Base-by-base conservation (phyloP, 2,888 invertebrate genomes). In the Nemurella pictetii region DNA sequence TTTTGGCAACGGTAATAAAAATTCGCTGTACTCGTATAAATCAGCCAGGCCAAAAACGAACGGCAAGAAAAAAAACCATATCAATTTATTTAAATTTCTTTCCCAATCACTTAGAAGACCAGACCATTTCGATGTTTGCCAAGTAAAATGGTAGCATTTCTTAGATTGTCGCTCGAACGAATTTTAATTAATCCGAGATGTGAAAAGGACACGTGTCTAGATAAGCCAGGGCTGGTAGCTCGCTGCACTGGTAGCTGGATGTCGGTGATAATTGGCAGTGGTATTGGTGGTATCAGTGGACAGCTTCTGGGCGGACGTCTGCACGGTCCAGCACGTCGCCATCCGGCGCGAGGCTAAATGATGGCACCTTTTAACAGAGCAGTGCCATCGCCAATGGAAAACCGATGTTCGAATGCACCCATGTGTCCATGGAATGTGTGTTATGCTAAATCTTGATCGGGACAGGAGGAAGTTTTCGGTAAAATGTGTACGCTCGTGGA, bases 221-320 rank as follows among this genome's bases (percentile, higher is more conserved):
- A 75, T 75, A 27, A 75, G 55, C 5, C 9, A 2, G 3, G 9
- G 55, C 55, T 12, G 55, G 55, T 20, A 12, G 55, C 15, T 20
- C 55, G 55, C 15, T 15, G 55, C 75, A 3, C 12, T 12, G 28
- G 2, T 25, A 7, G 12, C 28, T 26, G 2, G 75, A 9, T 75
- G 75, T 2, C 75, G 7, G 1, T 25, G 75, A 28, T 75, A 78
- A 78, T 78, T 78, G 78, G 78, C 78, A 2, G 15, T 20, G 55
- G 20, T 55, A 55, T 55, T 20, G 2, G 55, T 20, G 55, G 20
- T 55, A 55, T 55, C 55, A 15, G 55, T 2, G 20, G 55, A 82
- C 82, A 82, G 82, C 82, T 82, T 72, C 82, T 82, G 82, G 82
- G 82, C 28, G 82, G 82, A 82, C 72, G 28, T 4, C 15, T 26